A percentile compares a stretch with the other conserved stretches of the same genome.
These are phyloP conservation scores for Lepidurus couesii DNA, from an alignment of 1,140 invertebrate species.

Conservation along the genomic window DNA sequence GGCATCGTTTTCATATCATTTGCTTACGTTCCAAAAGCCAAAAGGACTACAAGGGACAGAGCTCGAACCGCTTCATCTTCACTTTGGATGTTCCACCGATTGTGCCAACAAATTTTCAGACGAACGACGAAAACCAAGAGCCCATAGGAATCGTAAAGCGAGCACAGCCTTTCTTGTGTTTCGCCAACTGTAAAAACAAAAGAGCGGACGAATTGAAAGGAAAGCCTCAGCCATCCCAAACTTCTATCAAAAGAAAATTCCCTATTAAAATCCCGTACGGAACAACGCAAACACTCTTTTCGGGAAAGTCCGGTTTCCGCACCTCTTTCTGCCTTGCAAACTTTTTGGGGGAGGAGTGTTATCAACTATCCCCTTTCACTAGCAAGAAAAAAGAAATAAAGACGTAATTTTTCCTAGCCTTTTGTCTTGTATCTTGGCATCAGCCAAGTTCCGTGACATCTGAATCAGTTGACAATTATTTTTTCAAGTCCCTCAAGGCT, in stretches of 20 bases:
- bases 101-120: conserved; percentile 17
- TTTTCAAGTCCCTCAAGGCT: neutral
- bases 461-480: neutral
- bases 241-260: neutral
- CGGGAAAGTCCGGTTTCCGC: no score
- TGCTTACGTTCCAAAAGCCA: conserved; percentile 13
- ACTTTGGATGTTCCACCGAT: neutral
- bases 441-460: neutral
- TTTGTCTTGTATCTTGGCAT: no score
- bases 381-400: no score
- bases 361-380: no score
- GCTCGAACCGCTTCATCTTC: neutral
- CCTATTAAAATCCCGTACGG: no score
- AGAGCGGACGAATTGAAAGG: neutral
- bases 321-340: no score
- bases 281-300: no score
- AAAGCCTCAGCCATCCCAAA: neutral
- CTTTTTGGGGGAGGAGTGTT: no score
- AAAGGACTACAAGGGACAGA: neutral
- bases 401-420: no score
- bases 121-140: neutral
- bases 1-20: conserved; percentile 22
- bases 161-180: neutral
- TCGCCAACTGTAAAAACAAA: neutral
- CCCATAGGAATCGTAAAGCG: conserved; percentile 9